These are phyloP conservation scores for Oenanthe oenanthe DNA, from an alignment of 2,113 vertebrate genomes.

Conservation along the genomic window DNA sequence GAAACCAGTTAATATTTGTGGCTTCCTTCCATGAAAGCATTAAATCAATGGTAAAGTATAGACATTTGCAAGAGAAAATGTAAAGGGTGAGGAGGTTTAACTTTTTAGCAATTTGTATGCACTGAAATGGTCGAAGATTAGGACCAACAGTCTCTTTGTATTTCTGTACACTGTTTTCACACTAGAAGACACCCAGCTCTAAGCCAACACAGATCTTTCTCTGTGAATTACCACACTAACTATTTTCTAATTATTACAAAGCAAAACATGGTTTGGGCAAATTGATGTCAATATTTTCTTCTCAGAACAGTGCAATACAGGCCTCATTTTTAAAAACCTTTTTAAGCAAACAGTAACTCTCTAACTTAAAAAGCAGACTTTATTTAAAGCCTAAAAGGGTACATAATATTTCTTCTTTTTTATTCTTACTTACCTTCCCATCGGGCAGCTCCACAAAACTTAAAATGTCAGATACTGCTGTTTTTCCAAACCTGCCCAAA, in stretches of 20 bases:
- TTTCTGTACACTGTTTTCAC: neutral
- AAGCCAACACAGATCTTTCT: neutral
- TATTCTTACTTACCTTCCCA: conserved; percentile 82
- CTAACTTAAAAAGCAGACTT: neutral
- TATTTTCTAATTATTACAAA: neutral
- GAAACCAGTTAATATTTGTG: neutral
- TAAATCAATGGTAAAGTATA: neutral
- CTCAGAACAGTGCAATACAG: neutral
- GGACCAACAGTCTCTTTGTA: neutral
- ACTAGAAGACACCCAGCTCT: neutral
- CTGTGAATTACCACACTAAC: neutral
- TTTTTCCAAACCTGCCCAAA: conserved; percentile 91
- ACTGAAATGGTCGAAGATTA: neutral
- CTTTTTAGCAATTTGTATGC: neutral
- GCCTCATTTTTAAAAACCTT: neutral
- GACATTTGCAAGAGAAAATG: neutral
- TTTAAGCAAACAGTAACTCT: neutral
- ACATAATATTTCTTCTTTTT: neutral
- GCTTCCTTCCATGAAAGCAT: neutral
- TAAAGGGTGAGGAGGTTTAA: neutral
- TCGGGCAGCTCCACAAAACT: conserved; percentile 90
- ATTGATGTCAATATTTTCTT: neutral
- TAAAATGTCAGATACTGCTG: conserved; percentile 82
- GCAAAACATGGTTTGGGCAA: neutral
- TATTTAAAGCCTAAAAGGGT: neutral